Base-by-base conservation (phyloP, 2,888 invertebrate species). In the Carpatolechia fugitivella region DNA sequence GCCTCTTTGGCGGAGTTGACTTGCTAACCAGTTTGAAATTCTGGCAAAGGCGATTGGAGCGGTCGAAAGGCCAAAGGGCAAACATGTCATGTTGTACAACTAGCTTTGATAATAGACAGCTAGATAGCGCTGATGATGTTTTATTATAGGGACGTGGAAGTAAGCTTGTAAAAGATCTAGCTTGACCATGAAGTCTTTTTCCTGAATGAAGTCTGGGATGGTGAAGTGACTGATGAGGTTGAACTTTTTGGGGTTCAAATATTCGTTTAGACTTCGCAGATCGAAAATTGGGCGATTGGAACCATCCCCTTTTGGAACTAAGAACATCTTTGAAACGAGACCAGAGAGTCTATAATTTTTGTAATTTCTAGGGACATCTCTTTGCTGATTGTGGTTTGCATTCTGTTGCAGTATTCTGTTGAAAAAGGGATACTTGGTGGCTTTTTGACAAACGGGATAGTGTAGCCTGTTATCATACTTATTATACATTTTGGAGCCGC, bases 51-150 rank as follows among this genome's bases (percentile, higher is more conserved):
- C 54, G 11, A 60, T 24, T 0, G 69, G 68, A 0, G 66, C 68
- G 3, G 56, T 61, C n/a, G 68, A 54, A 1, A 71, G 58, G 0
- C 66, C 69, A 48, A 71, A 70, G 0, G 68, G 69, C 0, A 68
- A 63, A 38, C 58, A 58, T 20, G 60, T 58, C 41, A 60, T 52
- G 38, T 60, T 50, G 7, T 36, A 52, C 13, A 58, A 8, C 49
- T 40, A 41, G 8, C 48, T 14, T 13, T 50, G 24, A 52, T 54
- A 54, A 11, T 36, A 38, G 13, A 62, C 31, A 33, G 40, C 18
- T 35, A 61, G 52, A 47, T 56, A 61, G 18, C 57, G 54, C 18
- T 51, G 59, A 56, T 63, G 60, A 8, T 29, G 11, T 20, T 53
- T 8, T 0, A 29, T 24, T 29, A 60, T 41, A 18, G 58, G 55